phyloP scores from a whole-genome alignment of 2,797 vertebrate genomes.

The Tenualosa ilisha region DNA sequence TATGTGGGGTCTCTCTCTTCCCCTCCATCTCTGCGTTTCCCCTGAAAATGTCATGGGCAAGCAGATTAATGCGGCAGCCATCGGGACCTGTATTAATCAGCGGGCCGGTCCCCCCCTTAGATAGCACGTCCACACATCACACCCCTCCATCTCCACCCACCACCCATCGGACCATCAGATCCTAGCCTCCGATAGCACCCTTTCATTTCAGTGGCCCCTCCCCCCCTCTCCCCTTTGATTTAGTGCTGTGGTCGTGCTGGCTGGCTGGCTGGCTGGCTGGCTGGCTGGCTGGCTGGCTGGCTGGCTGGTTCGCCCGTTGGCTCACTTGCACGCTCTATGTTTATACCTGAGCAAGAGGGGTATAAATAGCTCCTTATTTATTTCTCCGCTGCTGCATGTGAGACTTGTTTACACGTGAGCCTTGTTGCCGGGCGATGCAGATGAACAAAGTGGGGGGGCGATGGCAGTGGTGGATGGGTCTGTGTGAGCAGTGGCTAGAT shows the following conservation, averaged over 20 bases:
- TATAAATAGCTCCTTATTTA: constrained; percentile 15
- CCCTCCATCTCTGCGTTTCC: neutral
- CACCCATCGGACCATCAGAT: constrained; percentile 5
- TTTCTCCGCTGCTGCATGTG: neutral
- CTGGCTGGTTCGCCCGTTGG: neutral
- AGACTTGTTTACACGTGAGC: neutral
- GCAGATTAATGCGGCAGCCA: constrained; percentile 6
- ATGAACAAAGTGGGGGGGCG: neutral
- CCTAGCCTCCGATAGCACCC: neutral
- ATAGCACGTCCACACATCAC: neutral
- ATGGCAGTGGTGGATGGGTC: neutral
- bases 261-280: neutral
- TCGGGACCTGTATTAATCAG: neutral
- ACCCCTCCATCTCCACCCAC: neutral
- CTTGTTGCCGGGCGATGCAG: neutral
- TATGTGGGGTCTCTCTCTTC: neutral
- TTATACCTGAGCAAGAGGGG: neutral
- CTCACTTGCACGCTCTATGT: neutral
- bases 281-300: neutral
- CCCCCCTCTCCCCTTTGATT: neutral
- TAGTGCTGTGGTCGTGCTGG: neutral
- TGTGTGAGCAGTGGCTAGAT: neutral
- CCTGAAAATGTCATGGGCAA: neutral
- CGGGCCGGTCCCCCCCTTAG: neutral
- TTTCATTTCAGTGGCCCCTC: neutral